phyloP scores from a whole-genome alignment of 2,113 vertebrate species.

The Aphyosemion australe region DNA sequence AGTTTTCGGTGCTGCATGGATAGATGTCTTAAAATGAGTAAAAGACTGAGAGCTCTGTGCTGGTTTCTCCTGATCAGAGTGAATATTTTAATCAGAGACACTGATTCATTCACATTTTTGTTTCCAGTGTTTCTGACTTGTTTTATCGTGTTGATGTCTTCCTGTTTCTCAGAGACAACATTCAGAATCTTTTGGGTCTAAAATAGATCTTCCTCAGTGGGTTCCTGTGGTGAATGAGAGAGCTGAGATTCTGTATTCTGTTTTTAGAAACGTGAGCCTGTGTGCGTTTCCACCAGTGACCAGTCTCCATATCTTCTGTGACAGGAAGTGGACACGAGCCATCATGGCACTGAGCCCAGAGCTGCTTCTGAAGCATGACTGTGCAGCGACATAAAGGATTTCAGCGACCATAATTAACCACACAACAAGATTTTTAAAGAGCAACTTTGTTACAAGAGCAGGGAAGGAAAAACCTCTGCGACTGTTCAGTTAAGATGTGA shows the following conservation, averaged over 20 bases:
- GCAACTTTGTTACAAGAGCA: not conserved
- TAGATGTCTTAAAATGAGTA: no score
- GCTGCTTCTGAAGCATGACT: slow-evolving; percentile 5
- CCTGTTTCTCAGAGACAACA: no score
- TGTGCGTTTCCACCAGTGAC: slow-evolving; percentile 7
- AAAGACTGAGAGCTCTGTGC: no score
- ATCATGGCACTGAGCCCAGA: slow-evolving; percentile 12
- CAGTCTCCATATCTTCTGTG: not conserved
- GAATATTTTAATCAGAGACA: no score
- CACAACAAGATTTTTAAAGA: no score
- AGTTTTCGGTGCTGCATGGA: no score
- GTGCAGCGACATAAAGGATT: not conserved
- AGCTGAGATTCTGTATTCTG: slow-evolving; percentile 16
- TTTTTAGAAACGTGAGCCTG: slow-evolving; percentile 5
- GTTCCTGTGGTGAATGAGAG: not conserved
- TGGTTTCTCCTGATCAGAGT: no score
- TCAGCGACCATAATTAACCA: not conserved
- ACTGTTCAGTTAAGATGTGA: not conserved
- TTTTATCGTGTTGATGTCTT: no score
- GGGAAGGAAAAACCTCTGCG: not conserved
- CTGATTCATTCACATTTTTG: no score
- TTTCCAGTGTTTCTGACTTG: no score
- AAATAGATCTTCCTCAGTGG: not conserved
- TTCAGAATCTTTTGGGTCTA: not conserved
- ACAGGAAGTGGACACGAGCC: slow-evolving; percentile 28